Evolutionary conservation across 2,113 vertebrate genomes (phyloP).

Genomic region (Fukomys damarensis): DNA sequence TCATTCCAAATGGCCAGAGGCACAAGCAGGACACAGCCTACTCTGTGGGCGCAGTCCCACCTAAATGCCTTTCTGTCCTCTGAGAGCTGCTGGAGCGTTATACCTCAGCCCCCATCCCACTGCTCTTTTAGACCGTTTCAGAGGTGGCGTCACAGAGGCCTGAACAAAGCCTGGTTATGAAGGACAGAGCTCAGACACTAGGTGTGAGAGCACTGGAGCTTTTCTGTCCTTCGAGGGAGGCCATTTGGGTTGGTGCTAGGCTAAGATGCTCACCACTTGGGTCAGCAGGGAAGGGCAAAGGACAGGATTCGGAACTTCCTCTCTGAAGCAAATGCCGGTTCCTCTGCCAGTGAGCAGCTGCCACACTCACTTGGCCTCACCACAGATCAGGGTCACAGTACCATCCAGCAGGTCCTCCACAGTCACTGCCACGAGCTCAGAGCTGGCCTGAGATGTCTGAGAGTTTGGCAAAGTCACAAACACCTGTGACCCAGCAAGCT

Average conservation of each 20-base stretch:
- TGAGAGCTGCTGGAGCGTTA: fast-evolving
- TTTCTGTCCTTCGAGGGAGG: background rate
- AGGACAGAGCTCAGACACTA: background rate
- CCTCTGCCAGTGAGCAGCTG: fast-evolving
- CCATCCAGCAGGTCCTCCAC: constrained; percentile 91
- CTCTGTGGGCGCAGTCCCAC: background rate
- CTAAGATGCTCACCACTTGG: background rate
- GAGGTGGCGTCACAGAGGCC: background rate
- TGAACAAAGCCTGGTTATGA: background rate
- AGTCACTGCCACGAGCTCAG: constrained; percentile 90
- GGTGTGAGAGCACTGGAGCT: background rate
- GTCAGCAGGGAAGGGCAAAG: background rate
- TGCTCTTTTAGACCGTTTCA: background rate
- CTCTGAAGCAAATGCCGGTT: fast-evolving
- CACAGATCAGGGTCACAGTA: constrained; percentile 90
- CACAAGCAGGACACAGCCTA: background rate
- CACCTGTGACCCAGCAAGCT: constrained; percentile 87
- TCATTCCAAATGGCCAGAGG: background rate
- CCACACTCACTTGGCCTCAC: constrained; percentile 82
- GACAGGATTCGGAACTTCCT: background rate
- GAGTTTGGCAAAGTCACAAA: constrained; percentile 87
- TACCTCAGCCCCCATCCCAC: background rate
- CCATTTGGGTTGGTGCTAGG: background rate
- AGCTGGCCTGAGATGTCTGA: constrained; percentile 72
- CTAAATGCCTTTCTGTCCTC: background rate